Percentiles rank a stretch among this genome's conserved stretches.
These are phyloP conservation scores for Standfussiana lucernea DNA, from an alignment of 2,888 invertebrate genomes.

Conservation along the genomic window DNA sequence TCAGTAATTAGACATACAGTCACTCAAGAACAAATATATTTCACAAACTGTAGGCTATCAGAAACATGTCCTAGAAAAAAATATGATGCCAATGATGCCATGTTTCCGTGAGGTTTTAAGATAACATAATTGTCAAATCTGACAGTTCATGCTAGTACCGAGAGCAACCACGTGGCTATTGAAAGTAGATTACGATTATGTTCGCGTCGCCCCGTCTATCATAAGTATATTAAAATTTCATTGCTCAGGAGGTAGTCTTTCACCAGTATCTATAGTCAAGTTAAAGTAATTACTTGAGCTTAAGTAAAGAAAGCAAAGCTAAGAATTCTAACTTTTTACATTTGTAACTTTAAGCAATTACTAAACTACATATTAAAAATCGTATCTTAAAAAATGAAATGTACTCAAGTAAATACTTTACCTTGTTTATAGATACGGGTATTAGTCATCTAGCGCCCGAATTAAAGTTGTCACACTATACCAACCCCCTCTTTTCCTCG, in stretches of 20 bases:
- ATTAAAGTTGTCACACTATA: slow-evolving; percentile 32
- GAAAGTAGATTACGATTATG: neutral
- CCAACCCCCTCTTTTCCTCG: neutral
- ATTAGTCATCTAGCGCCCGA: neutral
- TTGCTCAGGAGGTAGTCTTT: neutral
- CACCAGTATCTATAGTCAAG: too few relatives aligned
- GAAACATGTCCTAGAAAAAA: neutral
- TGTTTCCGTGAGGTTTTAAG: neutral
- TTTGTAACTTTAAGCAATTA: too few relatives aligned
- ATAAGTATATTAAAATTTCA: neutral
- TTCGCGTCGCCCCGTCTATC: neutral
- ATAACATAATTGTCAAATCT: neutral
- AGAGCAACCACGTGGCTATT: neutral
- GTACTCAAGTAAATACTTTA: too few relatives aligned
- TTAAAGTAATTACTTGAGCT: too few relatives aligned
- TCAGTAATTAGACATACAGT: neutral
- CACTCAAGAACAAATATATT: neutral
- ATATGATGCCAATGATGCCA: too few relatives aligned
- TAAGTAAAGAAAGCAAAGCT: too few relatives aligned
- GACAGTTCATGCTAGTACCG: neutral
- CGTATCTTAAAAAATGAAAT: too few relatives aligned
- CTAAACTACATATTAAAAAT: too few relatives aligned
- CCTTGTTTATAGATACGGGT: too few relatives aligned
- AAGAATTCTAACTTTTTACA: too few relatives aligned
- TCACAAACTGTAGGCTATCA: neutral